A percentile compares a stretch with the other conserved stretches of the same genome.
Conservation (phyloP, 2,113 vertebrate species). For the Hassar affinis region DNA sequence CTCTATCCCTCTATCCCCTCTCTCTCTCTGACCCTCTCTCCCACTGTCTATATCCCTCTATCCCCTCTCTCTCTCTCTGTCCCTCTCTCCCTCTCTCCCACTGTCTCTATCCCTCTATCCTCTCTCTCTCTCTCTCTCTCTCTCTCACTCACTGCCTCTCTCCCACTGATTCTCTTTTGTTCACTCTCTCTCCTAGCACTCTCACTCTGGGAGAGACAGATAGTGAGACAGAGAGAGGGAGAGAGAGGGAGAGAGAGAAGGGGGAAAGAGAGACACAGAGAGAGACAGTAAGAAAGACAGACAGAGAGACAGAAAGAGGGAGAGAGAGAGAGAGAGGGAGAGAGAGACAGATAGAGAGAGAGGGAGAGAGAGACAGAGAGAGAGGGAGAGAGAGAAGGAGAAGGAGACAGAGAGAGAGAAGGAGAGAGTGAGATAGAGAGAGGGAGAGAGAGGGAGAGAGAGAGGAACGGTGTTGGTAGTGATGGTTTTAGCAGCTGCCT, state of each 20-base stretch:
- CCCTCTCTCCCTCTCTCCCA: no score
- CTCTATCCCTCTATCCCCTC: no score
- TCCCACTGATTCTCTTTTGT: no score
- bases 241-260: not conserved
- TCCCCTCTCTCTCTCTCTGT: no score
- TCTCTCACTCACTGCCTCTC: no score
- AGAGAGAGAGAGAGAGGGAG: not conserved
- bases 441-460: not conserved
- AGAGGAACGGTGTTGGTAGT: constrained; percentile 11
- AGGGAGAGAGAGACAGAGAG: not conserved
- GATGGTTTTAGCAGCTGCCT: constrained; percentile 44
- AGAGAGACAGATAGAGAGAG: not conserved
- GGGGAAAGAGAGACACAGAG: not conserved
- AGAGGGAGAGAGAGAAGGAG: not conserved
- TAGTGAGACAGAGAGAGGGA: constrained; percentile 17
- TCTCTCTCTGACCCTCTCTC: no score
- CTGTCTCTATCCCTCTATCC: no score
- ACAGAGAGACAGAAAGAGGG: not conserved
- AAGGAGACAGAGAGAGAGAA: not conserved
- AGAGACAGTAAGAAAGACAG: not conserved
- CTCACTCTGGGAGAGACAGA: no score
- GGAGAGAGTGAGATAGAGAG: not conserved
- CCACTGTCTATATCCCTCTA: no score
- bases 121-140: no score
- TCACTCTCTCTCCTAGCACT: no score